Evolutionary conservation across 1,140 invertebrate genomes (phyloP).

Genomic region (Drosophila repleta): DNA sequence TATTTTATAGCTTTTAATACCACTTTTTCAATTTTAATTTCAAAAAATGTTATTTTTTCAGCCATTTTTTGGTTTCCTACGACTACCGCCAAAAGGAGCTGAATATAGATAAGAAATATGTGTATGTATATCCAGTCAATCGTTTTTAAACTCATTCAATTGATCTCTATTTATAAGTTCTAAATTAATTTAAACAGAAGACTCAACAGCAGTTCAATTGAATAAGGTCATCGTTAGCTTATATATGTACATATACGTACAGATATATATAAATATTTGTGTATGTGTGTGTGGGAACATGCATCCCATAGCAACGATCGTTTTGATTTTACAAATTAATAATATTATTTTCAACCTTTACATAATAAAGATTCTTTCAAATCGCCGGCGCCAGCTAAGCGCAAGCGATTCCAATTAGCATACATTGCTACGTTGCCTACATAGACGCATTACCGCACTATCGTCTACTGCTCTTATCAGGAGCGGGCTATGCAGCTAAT

Average conservation of each 20-base stretch:
- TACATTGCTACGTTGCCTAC: conserved; percentile 6
- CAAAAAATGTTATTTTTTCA: too few species aligned
- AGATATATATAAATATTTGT: not conserved
- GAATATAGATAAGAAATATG: too few species aligned
- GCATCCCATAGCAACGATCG: conserved; percentile 16
- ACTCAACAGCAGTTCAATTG: not conserved
- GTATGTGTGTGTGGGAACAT: not conserved
- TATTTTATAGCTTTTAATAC: too few species aligned
- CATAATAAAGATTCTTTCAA: conserved; percentile 31
- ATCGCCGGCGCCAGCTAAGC: conserved; percentile 32
- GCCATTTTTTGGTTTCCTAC: too few species aligned
- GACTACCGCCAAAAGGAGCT: too few species aligned
- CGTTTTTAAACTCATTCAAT: too few species aligned
- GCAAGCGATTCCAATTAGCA: conserved; percentile 37
- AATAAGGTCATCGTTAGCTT: not conserved
- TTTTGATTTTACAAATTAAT: not conserved
- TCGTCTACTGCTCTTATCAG: conserved; percentile 33
- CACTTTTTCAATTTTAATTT: too few species aligned
- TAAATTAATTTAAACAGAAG: not conserved
- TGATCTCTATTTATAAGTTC: not conserved
- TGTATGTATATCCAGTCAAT: too few species aligned
- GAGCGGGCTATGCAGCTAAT: conserved; percentile 27
- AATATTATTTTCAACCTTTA: conserved; percentile 44
- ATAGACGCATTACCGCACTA: not conserved
- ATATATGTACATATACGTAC: too few species aligned